These are phyloP conservation scores for Eurytoma adleriae DNA, from an alignment of 2,888 invertebrate genomes.

Conservation along the genomic window DNA sequence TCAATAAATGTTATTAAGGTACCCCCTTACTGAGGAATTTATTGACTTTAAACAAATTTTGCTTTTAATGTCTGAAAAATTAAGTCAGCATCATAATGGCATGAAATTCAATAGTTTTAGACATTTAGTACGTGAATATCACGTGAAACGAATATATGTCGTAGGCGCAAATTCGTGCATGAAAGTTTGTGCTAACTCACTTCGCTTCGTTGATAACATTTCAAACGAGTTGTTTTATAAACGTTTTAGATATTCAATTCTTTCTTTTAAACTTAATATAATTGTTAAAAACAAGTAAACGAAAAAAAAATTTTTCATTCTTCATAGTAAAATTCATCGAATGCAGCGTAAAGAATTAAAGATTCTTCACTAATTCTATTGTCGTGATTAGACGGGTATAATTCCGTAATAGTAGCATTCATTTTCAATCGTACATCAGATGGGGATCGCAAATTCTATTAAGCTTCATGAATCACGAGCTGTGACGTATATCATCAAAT, in stretches of 20 bases:
- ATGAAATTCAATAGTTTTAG: neutral
- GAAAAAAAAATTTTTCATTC: too few species aligned
- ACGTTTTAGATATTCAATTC: neutral
- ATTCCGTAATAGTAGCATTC: neutral
- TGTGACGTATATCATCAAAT: slow-evolving; percentile 2
- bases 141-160: too few species aligned
- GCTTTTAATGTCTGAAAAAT: neutral
- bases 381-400: neutral
- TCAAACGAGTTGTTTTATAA: neutral
- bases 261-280: neutral
- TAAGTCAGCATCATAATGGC: neutral
- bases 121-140: neutral
- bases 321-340: too few species aligned
- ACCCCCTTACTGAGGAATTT: neutral
- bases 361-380: neutral
- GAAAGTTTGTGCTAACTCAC: too few species aligned
- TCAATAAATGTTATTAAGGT: neutral
- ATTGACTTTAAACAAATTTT: neutral
- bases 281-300: neutral
- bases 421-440: slow-evolving; percentile 17
- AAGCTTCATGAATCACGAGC: neutral
- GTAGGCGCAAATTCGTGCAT: too few species aligned
- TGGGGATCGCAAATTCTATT: neutral
- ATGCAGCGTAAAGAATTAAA: too few species aligned
- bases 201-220: too few species aligned